These are phyloP conservation scores for Meganola albula DNA, from an alignment of 2,888 invertebrate genomes.

Conservation along the genomic window DNA sequence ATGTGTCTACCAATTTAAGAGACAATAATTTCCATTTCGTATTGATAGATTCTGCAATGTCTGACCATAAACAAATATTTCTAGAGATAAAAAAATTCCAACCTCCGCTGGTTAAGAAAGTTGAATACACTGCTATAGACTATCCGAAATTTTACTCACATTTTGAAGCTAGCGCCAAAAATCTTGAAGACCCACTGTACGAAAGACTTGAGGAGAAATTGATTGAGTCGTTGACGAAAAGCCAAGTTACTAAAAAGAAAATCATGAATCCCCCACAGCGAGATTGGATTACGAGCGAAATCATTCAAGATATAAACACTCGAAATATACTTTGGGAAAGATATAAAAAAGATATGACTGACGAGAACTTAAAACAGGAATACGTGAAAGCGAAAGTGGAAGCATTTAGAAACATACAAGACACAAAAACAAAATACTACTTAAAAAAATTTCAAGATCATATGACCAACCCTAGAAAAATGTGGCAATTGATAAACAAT, in stretches of 20 bases:
- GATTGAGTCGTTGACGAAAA: too few relatives aligned
- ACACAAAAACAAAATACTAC: not conserved
- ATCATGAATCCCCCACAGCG: not conserved
- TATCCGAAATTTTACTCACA: too few relatives aligned
- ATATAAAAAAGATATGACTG: not conserved
- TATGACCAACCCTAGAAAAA: not conserved
- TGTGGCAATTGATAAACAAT: not conserved
- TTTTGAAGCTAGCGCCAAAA: too few relatives aligned
- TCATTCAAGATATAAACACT: too few relatives aligned
- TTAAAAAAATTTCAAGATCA: not conserved
- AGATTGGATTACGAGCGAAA: not conserved
- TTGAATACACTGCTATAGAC: not conserved
- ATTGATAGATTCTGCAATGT: constrained; percentile 2
- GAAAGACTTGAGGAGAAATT: too few relatives aligned
- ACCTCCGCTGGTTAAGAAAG: not conserved
- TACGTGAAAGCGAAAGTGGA: not conserved
- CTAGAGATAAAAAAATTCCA: constrained; percentile 1
- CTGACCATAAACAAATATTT: constrained; percentile 4
- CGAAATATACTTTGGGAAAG: too few relatives aligned
- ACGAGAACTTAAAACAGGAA: not conserved
- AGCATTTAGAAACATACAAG: too few relatives aligned
- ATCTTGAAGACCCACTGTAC: too few relatives aligned
- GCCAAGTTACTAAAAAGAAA: not conserved
- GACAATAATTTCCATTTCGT: constrained; percentile 5
- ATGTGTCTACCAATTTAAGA: constrained; percentile 3